These are phyloP conservation scores for Candoia aspera DNA, from an alignment of 2,113 vertebrate genomes.

Conservation along the genomic window DNA sequence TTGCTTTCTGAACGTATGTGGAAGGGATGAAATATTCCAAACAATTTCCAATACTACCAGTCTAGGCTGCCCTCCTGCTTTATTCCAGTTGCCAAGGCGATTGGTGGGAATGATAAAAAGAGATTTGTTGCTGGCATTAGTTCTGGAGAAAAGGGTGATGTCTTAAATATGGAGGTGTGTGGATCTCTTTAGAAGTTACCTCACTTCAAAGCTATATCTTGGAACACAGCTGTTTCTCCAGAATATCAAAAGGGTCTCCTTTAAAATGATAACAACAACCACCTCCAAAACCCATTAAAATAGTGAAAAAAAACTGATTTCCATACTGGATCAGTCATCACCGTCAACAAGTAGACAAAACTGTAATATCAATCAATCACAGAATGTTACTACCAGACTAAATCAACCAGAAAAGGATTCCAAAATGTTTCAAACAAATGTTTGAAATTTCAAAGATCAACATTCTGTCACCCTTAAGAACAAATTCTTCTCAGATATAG, in stretches of 20 bases:
- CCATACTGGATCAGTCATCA: not conserved
- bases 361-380: not conserved
- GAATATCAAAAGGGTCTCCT: not conserved
- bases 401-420: not conserved
- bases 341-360: not conserved
- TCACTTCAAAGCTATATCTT: not conserved
- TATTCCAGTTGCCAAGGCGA: not conserved
- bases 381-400: not conserved
- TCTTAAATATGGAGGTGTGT: not conserved
- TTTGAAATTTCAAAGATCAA: not conserved
- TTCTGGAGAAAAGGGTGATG: not conserved
- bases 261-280: not conserved
- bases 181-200: not conserved
- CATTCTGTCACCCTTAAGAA: not conserved
- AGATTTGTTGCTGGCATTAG: not conserved
- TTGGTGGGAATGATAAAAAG: not conserved
- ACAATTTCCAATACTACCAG: not conserved
- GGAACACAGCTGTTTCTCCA: not conserved
- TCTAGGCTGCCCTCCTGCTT: not conserved
- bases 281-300: not conserved
- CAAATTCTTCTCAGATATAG: not conserved
- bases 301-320: not conserved
- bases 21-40: not conserved
- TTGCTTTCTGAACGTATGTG: not conserved
- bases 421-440: not conserved